Evolutionary conservation across 2,113 vertebrate species (phyloP).

Genomic region (Axis porcinus): DNA sequence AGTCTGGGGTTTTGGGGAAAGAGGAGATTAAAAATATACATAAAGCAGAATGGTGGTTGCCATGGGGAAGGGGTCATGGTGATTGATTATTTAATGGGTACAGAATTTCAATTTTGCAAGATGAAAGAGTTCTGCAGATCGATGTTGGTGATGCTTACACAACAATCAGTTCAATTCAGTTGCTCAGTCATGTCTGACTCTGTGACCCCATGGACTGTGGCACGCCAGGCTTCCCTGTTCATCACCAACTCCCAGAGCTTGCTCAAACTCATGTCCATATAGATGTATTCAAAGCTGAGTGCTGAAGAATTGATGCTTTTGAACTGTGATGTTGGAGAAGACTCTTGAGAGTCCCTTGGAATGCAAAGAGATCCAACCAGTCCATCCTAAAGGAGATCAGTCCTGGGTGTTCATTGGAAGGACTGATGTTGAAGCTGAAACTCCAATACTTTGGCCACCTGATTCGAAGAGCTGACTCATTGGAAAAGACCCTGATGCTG

Average conservation of each 20-base stretch:
- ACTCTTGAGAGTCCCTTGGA: background rate
- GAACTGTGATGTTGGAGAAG: background rate
- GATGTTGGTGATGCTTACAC: background rate
- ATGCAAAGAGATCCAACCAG: background rate
- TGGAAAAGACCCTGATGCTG: background rate
- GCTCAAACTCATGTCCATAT: background rate
- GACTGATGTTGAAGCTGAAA: background rate
- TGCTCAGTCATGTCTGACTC: background rate
- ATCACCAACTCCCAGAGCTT: background rate
- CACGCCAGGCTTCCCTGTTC: background rate
- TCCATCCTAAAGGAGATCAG: background rate
- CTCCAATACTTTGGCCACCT: background rate
- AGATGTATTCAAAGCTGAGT: background rate
- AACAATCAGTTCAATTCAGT: background rate
- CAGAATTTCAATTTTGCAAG: background rate
- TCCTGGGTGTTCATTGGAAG: background rate
- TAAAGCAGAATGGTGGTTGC: background rate
- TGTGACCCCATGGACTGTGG: background rate
- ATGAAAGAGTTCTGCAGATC: background rate
- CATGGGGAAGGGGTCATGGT: background rate
- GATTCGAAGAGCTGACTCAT: background rate
- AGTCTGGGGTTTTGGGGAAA: background rate
- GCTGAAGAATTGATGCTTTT: background rate
- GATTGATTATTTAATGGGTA: background rate
- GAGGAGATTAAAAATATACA: background rate